A percentile compares a stretch with the other conserved stretches of the same genome.
Conservation (phyloP, 2,797 vertebrate genomes). For the Yasuhikotakia modesta region DNA sequence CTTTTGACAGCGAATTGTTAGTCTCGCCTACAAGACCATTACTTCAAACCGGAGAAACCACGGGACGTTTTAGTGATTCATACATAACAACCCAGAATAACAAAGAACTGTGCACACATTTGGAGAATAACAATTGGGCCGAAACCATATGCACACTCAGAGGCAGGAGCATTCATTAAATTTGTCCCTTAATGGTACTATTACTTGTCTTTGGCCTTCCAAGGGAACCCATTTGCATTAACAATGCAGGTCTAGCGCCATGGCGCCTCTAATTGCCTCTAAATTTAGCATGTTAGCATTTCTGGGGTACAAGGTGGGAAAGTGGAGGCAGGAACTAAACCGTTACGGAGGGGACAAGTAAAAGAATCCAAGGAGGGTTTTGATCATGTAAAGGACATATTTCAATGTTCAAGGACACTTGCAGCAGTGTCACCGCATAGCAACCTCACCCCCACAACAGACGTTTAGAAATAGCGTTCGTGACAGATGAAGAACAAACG, state of each 20-base stretch:
- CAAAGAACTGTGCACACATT: not conserved
- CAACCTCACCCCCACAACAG: conserved; percentile 13
- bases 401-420: conserved; percentile 50
- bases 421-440: conserved; percentile 25
- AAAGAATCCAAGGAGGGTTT: conserved; percentile 23
- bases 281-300: conserved; percentile 65
- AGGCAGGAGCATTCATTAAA: conserved; percentile 57
- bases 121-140: conserved; percentile 16
- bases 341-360: conserved; percentile 28
- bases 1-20: conserved; percentile 34
- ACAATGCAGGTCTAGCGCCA: conserved; percentile 57
- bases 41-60: conserved; percentile 26
- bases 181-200: conserved; percentile 61
- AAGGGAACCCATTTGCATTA: conserved; percentile 64
- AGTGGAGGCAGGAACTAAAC: conserved; percentile 43
- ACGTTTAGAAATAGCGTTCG: conserved; percentile 18
- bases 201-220: conserved; percentile 60
- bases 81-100: conserved; percentile 16
- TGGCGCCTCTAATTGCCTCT: conserved; percentile 68
- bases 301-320: conserved; percentile 48
- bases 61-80: conserved; percentile 12
- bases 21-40: conserved; percentile 34
- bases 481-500: conserved; percentile 26
- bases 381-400: conserved; percentile 49
- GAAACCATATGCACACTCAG: conserved; percentile 54